These are phyloP conservation scores for Nerophis ophidion DNA, from an alignment of 2,113 vertebrate species.

Conservation along the genomic window DNA sequence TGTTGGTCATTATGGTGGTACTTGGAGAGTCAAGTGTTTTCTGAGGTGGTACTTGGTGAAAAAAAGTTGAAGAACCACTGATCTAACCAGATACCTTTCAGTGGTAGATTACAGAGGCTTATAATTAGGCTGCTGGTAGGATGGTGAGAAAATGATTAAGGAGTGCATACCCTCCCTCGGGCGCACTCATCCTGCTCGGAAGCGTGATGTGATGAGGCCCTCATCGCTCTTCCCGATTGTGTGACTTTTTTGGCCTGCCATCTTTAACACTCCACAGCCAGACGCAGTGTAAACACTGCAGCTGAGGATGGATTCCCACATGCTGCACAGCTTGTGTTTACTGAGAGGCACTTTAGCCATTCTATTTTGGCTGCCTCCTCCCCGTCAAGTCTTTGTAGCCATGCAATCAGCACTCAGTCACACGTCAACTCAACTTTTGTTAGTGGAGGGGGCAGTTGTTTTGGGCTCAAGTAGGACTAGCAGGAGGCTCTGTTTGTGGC, in stretches of 20 bases:
- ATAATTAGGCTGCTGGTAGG: constrained; percentile 22
- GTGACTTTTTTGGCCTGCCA: constrained; percentile 29
- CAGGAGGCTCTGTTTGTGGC: constrained; percentile 25
- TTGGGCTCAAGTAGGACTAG: constrained; percentile 10
- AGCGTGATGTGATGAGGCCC: constrained; percentile 30
- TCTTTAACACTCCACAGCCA: constrained; percentile 42
- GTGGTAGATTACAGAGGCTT: constrained; percentile 25
- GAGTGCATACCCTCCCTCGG: constrained; percentile 35
- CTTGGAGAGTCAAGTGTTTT: too few relatives aligned
- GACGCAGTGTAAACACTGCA: constrained; percentile 44
- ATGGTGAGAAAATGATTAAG: constrained; percentile 35
- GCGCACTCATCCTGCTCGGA: constrained; percentile 30
- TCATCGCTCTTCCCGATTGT: constrained; percentile 38
- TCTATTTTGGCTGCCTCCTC: constrained; percentile 39
- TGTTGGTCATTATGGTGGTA: too few relatives aligned
- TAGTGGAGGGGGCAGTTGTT: constrained; percentile 25
- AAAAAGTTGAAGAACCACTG: background rate
- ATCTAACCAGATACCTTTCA: constrained; percentile 16
- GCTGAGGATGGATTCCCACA: constrained; percentile 40
- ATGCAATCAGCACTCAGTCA: constrained; percentile 29
- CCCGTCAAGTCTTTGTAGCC: constrained; percentile 28
- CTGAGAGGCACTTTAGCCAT: constrained; percentile 35
- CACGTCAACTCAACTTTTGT: constrained; percentile 52
- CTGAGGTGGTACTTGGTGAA: too few relatives aligned
- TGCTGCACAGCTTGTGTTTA: constrained; percentile 62